These are phyloP conservation scores for Anolis apletophallus DNA, from an alignment of 2,797 vertebrate species.

Conservation along the genomic window DNA sequence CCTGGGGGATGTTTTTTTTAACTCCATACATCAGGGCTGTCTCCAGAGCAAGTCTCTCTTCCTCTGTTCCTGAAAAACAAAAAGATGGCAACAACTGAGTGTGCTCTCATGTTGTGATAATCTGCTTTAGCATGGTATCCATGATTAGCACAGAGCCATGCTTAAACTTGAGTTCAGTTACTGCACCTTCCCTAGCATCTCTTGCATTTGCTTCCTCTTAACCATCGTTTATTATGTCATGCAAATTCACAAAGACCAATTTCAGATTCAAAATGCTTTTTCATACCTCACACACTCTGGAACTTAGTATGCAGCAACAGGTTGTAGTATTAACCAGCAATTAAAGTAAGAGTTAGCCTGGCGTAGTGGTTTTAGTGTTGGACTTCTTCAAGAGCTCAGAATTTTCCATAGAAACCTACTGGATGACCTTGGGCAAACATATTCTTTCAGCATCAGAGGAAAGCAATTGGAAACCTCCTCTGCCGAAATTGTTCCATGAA, in stretches of 20 bases:
- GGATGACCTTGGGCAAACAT: too few relatives aligned
- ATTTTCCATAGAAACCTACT: too few relatives aligned
- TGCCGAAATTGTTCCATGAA: too few relatives aligned
- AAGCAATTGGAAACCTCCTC: too few relatives aligned
- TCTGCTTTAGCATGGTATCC: neutral
- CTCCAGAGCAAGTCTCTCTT: conserved; percentile 90
- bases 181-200: neutral
- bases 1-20: conserved; percentile 75
- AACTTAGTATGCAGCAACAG: too few relatives aligned
- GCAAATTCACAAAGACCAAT: too few relatives aligned
- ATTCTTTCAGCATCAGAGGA: too few relatives aligned
- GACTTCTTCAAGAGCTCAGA: too few relatives aligned
- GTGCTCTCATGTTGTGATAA: neutral
- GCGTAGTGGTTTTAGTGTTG: too few relatives aligned
- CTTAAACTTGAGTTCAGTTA: neutral
- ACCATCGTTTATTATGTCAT: neutral
- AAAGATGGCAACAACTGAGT: neutral
- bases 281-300: too few relatives aligned
- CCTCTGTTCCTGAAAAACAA: conserved; percentile 81
- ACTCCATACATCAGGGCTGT: conserved; percentile 90
- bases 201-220: neutral
- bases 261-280: too few relatives aligned
- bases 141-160: neutral
- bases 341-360: too few relatives aligned
- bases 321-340: neutral